Percentiles rank a stretch among this genome's conserved stretches.
Evolutionary conservation across 2,113 vertebrate genomes (phyloP).

Genomic region (Turdus rufiventris): DNA sequence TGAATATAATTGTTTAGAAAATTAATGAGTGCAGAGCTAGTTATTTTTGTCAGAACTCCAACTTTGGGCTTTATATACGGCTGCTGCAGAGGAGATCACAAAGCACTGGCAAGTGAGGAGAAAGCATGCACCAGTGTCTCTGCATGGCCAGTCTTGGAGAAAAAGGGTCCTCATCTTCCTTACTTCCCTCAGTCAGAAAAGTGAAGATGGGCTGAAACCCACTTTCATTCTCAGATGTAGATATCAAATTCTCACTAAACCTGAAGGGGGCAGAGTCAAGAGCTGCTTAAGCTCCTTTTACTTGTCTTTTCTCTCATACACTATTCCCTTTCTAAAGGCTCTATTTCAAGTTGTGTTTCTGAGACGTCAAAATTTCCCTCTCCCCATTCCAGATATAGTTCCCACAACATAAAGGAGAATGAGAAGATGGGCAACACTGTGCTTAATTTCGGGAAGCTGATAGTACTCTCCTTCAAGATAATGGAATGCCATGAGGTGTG

Average conservation of each 20-base stretch:
- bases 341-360: background rate
- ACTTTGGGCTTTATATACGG: background rate
- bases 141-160: background rate
- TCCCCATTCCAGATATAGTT: background rate
- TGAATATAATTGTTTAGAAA: background rate
- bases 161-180: background rate
- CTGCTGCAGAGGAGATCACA: background rate
- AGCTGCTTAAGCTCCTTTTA: accelerated
- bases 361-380: background rate
- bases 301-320: background rate
- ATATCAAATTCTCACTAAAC: background rate
- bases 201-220: background rate
- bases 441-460: constrained; percentile 49
- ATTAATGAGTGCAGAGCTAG: background rate
- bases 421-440: background rate
- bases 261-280: background rate
- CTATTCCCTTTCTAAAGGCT: background rate
- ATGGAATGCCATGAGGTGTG: constrained; percentile 62
- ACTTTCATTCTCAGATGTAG: background rate
- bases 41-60: background rate
- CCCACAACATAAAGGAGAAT: background rate
- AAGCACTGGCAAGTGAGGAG: background rate
- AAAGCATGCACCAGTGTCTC: background rate
- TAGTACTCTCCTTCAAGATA: constrained; percentile 52
- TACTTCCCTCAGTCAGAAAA: background rate